Evolutionary conservation across 1,140 invertebrate genomes (phyloP), one percentile per base, ranked within the genome.

Genomic region (Doryteuthis pealeii): DNA sequence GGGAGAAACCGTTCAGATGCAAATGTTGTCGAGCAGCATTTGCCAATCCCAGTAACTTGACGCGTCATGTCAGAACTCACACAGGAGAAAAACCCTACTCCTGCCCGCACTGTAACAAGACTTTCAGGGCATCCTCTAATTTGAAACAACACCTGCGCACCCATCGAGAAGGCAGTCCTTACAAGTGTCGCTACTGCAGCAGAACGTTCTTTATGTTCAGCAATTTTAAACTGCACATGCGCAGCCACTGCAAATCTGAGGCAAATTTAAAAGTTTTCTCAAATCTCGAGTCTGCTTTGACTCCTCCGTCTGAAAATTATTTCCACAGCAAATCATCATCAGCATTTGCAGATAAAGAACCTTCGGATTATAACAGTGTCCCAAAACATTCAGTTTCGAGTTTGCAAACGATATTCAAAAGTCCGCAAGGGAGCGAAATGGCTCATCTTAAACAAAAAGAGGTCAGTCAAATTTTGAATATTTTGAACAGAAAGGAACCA

Each of bases 1-100:
- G 98, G 90, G 96, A 99, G 89, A 91, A 96, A 79, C 97, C 97
- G 49, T 99, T 83, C 79, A 86, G 87, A 88, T 89, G 54, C 54
- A 22, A 62, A 22, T 15, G 18, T 22, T 62, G 54, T 22, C 22
- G 26, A 62, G 54, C 54, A 15, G 54, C 54, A 6, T 62, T 62
- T 62, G 54, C 54, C 6, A 62, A 62, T 28, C 54, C 54, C 5
- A 62, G 54, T 18, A 62, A 62, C 26, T 62, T 62, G 54, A 62
- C 54, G 18, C 54, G 54, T n/a, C 54, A 62, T 22, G 18, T 62
- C 6, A 8, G 54, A n/a, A 62, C 54, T n/a, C 54, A 62, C 18
- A 62, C 54, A 15, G 54, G 54, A n/a, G 54, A 62, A 18, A 62
- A 62, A 28, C 54, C 54, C 18, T 62, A 62, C 54, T 28, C 18